Evolutionary conservation across 35 echinoderm and acorn worm genomes (phyloP).

Genomic region (Anneissia japonica): DNA sequence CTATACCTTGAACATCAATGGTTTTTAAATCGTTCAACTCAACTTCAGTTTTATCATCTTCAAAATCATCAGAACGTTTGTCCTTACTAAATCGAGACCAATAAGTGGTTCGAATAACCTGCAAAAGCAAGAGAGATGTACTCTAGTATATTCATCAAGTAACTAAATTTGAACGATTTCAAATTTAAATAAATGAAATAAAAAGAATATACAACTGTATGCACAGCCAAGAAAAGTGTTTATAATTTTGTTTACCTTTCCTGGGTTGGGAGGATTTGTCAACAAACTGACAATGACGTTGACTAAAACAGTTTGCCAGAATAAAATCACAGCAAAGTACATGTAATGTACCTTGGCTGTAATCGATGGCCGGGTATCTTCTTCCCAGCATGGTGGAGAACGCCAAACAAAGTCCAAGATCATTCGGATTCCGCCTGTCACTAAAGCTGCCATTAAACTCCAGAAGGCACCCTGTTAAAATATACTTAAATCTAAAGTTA

Average conservation of each 20-base stretch:
- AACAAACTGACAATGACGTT: slow-evolving; percentile 59
- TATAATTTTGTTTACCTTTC: too few species aligned
- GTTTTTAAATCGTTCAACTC: too few species aligned
- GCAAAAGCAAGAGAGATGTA: too few species aligned
- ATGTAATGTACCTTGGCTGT: slow-evolving; percentile 79
- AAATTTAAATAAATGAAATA: too few species aligned
- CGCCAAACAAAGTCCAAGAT: slow-evolving; percentile 58
- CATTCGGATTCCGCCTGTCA: slow-evolving; percentile 60
- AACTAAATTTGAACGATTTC: too few species aligned
- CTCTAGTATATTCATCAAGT: too few species aligned
- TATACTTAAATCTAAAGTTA: too few species aligned
- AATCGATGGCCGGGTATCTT: slow-evolving; percentile 49
- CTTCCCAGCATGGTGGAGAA: slow-evolving; percentile 58
- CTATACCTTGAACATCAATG: too few species aligned
- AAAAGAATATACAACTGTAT: too few species aligned
- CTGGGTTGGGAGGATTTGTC: slow-evolving; percentile 50
- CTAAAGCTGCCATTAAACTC: slow-evolving; percentile 53
- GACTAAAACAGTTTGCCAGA: slow-evolving; percentile 59
- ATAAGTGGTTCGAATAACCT: slow-evolving; percentile 67
- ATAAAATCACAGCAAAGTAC: slow-evolving; percentile 79
- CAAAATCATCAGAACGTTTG: slow-evolving; percentile 30
- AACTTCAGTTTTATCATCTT: slow-evolving; percentile 13
- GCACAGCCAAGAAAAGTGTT: too few species aligned
- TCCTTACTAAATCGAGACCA: slow-evolving; percentile 37
- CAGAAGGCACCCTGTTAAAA: slow-evolving; percentile 71